Conservation (phyloP, 1,140 invertebrate species). For the Leptoteleia sp. region DNA sequence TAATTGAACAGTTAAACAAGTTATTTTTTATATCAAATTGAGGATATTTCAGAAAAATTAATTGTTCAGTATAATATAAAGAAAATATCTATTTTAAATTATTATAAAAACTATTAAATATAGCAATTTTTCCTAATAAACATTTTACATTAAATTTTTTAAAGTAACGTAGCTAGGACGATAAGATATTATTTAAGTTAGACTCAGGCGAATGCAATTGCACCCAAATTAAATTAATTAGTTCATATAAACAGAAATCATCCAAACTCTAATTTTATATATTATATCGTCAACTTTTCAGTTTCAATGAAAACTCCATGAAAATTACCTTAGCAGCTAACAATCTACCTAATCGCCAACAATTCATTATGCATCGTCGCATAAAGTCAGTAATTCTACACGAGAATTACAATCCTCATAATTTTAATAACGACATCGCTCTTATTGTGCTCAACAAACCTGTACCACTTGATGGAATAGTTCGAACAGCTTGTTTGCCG, state of each 20-base stretch:
- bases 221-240: background rate
- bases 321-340: constrained; percentile 79
- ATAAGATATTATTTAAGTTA: background rate
- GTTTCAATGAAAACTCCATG: constrained; percentile 78
- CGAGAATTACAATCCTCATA: constrained; percentile 85
- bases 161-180: background rate
- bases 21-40: too few species aligned
- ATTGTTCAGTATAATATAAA: too few species aligned
- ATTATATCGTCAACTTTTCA: constrained; percentile 62
- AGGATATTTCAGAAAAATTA: too few species aligned
- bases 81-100: too few species aligned
- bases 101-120: too few species aligned
- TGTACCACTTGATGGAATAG: constrained; percentile 82
- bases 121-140: too few species aligned
- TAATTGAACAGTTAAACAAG: too few species aligned
- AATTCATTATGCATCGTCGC: constrained; percentile 72
- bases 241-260: background rate
- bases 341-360: constrained; percentile 71
- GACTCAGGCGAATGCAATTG: background rate
- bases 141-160: background rate
- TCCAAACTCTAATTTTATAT: background rate
- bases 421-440: constrained; percentile 91
- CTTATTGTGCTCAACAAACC: constrained; percentile 86
- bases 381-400: constrained; percentile 82
- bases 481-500: constrained; percentile 88